phyloP scores from a whole-genome alignment of 2,888 invertebrate species.

The Drosophila picticornis region DNA sequence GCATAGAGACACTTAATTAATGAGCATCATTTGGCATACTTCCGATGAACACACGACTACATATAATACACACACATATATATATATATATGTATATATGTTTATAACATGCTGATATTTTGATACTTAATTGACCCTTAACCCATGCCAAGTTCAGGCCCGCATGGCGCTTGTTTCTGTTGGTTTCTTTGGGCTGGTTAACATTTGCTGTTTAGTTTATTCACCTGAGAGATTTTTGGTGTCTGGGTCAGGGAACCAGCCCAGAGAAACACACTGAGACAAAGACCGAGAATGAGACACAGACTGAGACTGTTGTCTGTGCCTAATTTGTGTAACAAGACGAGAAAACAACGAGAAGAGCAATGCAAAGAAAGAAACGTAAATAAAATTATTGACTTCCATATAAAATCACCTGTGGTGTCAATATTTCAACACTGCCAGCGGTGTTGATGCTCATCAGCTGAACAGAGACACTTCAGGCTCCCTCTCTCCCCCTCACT shows the following conservation, averaged over 20 bases:
- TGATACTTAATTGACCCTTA: slow-evolving; percentile 42
- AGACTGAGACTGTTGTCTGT: slow-evolving; percentile 10
- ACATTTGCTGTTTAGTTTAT: slow-evolving; percentile 29
- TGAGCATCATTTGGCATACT: slow-evolving; percentile 47
- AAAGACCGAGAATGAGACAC: slow-evolving; percentile 2
- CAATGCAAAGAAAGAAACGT: slow-evolving; percentile 23
- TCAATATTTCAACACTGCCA: slow-evolving; percentile 82
- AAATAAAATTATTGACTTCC: slow-evolving; percentile 63
- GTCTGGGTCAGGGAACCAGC: slow-evolving; percentile 31
- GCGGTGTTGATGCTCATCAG: slow-evolving; percentile 78
- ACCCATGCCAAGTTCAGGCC: slow-evolving; percentile 46
- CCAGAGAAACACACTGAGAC: not conserved
- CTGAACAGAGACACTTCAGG: too few species aligned
- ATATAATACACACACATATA: not conserved
- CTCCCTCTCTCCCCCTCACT: not conserved
- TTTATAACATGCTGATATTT: slow-evolving; percentile 32
- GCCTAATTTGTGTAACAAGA: slow-evolving; percentile 61
- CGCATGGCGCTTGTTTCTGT: slow-evolving; percentile 49
- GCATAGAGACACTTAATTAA: slow-evolving; percentile 30
- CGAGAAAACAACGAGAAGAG: slow-evolving; percentile 28
- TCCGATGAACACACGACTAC: slow-evolving; percentile 32
- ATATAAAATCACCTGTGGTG: slow-evolving; percentile 81
- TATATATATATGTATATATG: not conserved
- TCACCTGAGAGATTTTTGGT: slow-evolving; percentile 18
- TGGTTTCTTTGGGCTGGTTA: not conserved